Evolutionary conservation across 2,113 vertebrate species (phyloP).

Genomic region (Pipra filicauda): DNA sequence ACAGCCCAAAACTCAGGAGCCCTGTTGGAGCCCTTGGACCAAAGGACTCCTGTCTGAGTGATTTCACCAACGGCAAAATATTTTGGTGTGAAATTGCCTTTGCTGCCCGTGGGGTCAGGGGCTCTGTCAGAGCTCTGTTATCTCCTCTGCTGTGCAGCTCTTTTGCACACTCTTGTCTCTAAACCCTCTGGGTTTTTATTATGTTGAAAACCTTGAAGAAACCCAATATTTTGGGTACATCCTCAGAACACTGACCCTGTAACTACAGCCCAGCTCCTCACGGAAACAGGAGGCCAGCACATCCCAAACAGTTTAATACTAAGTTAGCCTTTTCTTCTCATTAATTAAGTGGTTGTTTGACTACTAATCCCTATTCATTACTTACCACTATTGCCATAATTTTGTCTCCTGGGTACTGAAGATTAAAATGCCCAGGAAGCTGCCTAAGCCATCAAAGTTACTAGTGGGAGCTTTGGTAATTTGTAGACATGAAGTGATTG

Average conservation of each 20-base stretch:
- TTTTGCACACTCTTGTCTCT: neutral
- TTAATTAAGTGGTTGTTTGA: neutral
- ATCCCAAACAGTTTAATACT: neutral
- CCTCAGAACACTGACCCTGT: fast-evolving
- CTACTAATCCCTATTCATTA: neutral
- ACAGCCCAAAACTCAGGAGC: neutral
- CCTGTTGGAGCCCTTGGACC: neutral
- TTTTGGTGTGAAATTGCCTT: neutral
- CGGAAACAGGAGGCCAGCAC: neutral
- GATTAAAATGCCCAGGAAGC: neutral
- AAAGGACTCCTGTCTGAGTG: neutral
- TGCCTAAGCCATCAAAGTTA: neutral
- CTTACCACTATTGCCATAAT: neutral
- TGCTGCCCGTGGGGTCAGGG: neutral
- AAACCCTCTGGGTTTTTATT: neutral
- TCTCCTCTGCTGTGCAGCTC: neutral
- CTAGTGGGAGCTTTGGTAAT: neutral
- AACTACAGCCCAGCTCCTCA: fast-evolving
- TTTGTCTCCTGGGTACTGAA: neutral
- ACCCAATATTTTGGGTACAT: neutral
- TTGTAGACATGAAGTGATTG: neutral
- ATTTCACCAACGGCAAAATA: neutral
- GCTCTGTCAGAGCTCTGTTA: neutral
- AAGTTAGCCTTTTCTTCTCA: neutral
- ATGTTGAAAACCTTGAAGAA: neutral